These are phyloP conservation scores for Crotophaga sulcirostris DNA, from an alignment of 2,113 vertebrate species.

Conservation along the genomic window DNA sequence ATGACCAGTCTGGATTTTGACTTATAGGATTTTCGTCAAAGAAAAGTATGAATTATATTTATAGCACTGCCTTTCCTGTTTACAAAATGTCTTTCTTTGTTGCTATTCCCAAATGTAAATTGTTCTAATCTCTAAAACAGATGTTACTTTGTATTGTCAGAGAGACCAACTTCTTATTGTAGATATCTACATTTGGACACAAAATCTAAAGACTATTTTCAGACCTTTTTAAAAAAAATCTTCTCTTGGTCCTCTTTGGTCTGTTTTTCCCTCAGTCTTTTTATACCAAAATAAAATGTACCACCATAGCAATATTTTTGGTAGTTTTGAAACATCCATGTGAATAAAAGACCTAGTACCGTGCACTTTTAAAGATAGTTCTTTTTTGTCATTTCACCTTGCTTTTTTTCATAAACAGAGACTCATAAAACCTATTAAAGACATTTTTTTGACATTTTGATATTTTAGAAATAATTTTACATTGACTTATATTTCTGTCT, in stretches of 20 bases:
- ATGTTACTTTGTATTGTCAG: background rate
- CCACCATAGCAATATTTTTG: background rate
- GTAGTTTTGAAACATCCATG: background rate
- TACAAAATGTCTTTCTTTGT: background rate
- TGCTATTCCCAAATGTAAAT: background rate
- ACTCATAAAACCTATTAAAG: background rate
- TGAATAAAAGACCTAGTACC: background rate
- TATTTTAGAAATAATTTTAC: background rate
- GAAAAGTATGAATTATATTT: background rate
- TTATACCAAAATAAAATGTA: background rate
- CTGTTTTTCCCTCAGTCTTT: accelerated
- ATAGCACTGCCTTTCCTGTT: background rate
- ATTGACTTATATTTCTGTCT: background rate
- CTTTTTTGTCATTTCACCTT: background rate
- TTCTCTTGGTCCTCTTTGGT: background rate
- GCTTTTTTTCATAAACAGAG: background rate
- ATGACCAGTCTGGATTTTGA: background rate
- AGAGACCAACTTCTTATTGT: background rate
- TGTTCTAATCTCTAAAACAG: background rate
- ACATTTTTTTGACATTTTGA: constrained; percentile 27
- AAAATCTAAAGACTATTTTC: background rate
- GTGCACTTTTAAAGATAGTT: background rate
- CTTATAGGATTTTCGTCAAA: background rate
- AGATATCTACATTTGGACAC: background rate
- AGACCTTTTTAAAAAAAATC: background rate